These are phyloP conservation scores for Falco berigora DNA, from an alignment of 2,797 vertebrate species.

Conservation along the genomic window DNA sequence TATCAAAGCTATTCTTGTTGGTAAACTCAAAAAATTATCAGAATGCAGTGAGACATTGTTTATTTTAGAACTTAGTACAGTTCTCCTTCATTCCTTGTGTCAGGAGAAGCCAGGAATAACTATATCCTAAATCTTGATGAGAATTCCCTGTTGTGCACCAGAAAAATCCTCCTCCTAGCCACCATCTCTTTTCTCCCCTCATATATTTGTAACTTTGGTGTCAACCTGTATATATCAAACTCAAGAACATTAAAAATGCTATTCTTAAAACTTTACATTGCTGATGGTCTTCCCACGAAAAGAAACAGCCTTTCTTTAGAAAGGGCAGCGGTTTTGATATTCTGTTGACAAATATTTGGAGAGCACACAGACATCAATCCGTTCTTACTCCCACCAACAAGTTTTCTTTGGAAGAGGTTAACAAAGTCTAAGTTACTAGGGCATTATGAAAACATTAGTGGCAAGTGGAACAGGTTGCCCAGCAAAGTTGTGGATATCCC, in stretches of 20 bases:
- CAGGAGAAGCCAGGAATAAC: not conserved
- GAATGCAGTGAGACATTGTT: not conserved
- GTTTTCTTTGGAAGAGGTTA: not conserved
- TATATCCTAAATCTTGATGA: not conserved
- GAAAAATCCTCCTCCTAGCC: not conserved
- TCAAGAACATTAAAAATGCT: not conserved
- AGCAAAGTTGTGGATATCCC: too few relatives aligned
- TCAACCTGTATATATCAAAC: not conserved
- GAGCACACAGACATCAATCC: not conserved
- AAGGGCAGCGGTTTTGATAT: not conserved
- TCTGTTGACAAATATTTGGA: not conserved
- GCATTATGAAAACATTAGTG: not conserved
- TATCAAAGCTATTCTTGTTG: not conserved
- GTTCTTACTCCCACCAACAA: not conserved
- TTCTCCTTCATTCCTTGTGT: not conserved
- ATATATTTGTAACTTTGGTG: not conserved
- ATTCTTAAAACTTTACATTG: not conserved
- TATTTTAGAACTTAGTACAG: not conserved
- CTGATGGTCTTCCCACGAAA: not conserved
- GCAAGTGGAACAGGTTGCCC: not conserved
- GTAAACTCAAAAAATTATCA: not conserved
- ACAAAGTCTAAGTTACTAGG: not conserved
- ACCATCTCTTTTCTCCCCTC: not conserved
- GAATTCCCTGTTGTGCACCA: not conserved
- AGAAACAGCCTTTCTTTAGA: not conserved